Percentiles rank a stretch among this genome's conserved stretches.
Conservation (phyloP, 2,888 invertebrate species). For the Diachrysia chrysitis region DNA sequence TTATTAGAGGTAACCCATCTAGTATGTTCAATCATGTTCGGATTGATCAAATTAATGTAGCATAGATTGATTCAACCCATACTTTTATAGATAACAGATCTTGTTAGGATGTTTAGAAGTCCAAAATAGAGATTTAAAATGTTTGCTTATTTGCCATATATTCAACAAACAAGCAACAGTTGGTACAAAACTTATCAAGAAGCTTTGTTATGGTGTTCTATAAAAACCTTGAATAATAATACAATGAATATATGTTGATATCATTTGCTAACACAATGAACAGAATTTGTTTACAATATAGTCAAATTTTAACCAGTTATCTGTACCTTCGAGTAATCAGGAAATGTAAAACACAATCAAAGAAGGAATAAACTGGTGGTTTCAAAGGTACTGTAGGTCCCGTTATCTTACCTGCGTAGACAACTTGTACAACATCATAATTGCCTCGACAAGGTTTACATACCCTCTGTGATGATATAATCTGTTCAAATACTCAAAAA, state of each 20-base stretch:
- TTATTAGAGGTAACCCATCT: no score
- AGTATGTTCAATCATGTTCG: no score
- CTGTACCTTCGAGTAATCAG: slow-evolving; percentile 41
- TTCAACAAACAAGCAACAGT: slow-evolving; percentile 10
- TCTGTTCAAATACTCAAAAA: slow-evolving; percentile 28
- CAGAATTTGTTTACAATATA: slow-evolving; percentile 47
- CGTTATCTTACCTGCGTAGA: slow-evolving; percentile 34
- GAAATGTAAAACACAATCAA: slow-evolving; percentile 33
- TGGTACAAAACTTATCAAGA: slow-evolving; percentile 9
- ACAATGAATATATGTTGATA: slow-evolving; percentile 2
- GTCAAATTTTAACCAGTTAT: slow-evolving; percentile 29
- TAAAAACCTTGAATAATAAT: slow-evolving; percentile 13
- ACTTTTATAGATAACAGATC: no score
- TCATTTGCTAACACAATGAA: slow-evolving; percentile 16
- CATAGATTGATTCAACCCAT: no score
- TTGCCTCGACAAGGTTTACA: background rate
- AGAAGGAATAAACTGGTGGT: slow-evolving; percentile 14
- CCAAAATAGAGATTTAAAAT: background rate
- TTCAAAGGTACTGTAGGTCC: slow-evolving; percentile 15
- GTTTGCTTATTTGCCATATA: background rate
- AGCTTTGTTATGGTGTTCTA: slow-evolving; percentile 9
- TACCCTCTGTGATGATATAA: slow-evolving; percentile 19
- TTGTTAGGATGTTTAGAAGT: background rate
- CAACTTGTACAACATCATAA: background rate
- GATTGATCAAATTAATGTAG: no score